A percentile compares a stretch with the other conserved stretches of the same genome.
These are phyloP conservation scores for Oryzias celebensis DNA, from an alignment of 2,113 vertebrate species.

Conservation along the genomic window DNA sequence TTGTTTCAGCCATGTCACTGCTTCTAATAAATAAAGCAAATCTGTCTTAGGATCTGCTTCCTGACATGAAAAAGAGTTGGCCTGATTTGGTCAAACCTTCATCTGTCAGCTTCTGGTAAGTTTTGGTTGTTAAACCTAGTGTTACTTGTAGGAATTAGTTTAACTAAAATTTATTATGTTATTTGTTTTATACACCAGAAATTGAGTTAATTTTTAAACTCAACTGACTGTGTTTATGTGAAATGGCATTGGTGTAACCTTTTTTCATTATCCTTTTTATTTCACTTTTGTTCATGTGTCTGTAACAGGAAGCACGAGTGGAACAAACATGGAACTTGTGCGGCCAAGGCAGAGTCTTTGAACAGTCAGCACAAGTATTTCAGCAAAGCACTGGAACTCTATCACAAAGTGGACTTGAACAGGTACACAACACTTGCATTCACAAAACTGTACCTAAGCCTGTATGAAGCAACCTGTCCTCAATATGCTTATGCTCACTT, in stretches of 20 bases:
- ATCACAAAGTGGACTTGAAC: slow-evolving; percentile 67
- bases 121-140: not conserved
- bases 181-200: no score
- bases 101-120: slow-evolving; percentile 60
- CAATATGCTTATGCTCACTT: no score
- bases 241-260: not conserved
- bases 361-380: slow-evolving; percentile 72
- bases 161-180: no score
- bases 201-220: no score
- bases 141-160: not conserved
- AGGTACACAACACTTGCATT: slow-evolving; percentile 37
- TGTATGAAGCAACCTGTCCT: no score
- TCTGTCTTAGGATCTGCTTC: slow-evolving; percentile 62
- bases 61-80: slow-evolving; percentile 69
- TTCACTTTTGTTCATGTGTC: not conserved
- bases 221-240: no score
- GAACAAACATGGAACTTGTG: slow-evolving; percentile 72
- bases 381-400: slow-evolving; percentile 67
- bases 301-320: slow-evolving; percentile 70
- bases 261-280: not conserved
- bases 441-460: no score
- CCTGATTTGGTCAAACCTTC: slow-evolving; percentile 54
- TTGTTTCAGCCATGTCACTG: not conserved
- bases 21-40: not conserved
- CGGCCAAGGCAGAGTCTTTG: slow-evolving; percentile 51